phyloP scores from a whole-genome alignment of 1,140 invertebrate genomes.

The Caenorhabditis brenneri region DNA sequence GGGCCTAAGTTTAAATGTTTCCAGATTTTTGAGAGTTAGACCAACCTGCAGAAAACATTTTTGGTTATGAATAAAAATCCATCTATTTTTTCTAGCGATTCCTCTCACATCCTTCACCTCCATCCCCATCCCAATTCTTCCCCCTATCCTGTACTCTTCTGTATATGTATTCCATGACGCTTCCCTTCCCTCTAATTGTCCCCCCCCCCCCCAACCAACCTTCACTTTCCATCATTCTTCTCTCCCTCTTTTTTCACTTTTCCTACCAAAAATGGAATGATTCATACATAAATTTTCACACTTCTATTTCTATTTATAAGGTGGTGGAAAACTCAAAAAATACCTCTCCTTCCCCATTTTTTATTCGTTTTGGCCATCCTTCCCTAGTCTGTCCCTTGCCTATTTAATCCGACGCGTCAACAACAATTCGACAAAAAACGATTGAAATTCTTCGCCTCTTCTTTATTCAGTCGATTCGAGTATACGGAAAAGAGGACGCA shows the following conservation, averaged over 20 bases:
- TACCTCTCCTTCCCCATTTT: too few relatives aligned
- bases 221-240: background rate
- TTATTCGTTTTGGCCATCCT: background rate
- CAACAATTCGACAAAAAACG: slow-evolving; percentile 20
- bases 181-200: background rate
- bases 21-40: too few relatives aligned
- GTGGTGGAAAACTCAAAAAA: background rate
- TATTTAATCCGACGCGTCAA: slow-evolving; percentile 37
- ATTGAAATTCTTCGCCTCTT: background rate
- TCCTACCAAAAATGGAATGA: background rate
- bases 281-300: background rate
- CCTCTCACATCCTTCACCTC: background rate
- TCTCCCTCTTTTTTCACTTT: background rate
- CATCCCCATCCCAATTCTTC: too few relatives aligned
- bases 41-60: too few relatives aligned
- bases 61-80: too few relatives aligned
- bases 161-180: too few relatives aligned
- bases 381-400: background rate
- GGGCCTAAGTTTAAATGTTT: too few relatives aligned
- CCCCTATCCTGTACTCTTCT: background rate
- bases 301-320: background rate
- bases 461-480: background rate
- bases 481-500: background rate
- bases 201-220: background rate
- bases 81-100: too few relatives aligned